phyloP scores from a whole-genome alignment of 2,797 vertebrate genomes.

The Loris lydekkerianus region DNA sequence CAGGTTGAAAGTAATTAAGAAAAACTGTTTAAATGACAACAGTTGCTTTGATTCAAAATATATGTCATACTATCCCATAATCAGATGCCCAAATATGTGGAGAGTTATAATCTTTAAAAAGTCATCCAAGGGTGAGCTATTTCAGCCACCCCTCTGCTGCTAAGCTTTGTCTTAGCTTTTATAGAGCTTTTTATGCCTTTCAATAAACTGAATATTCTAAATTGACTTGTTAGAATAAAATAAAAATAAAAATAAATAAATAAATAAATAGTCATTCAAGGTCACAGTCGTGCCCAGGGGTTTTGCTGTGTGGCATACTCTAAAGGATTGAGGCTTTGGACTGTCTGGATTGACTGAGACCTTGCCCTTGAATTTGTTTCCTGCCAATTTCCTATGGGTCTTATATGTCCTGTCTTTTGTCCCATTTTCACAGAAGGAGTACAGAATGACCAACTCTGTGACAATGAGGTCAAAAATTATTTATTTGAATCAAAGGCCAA shows the following conservation, averaged over 20 bases:
- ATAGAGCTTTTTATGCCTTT: too few species aligned
- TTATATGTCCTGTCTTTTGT: neutral
- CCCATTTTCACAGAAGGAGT: slow-evolving; percentile 19
- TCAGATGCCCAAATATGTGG: neutral
- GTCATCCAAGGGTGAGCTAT: neutral
- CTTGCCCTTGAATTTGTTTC: neutral
- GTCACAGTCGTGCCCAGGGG: neutral
- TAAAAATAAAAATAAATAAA: neutral
- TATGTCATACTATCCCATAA: neutral
- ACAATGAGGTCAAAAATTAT: neutral
- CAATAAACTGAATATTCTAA: too few species aligned
- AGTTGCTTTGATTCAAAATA: slow-evolving; percentile 31
- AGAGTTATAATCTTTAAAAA: neutral
- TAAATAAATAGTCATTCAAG: neutral
- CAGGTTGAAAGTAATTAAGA: slow-evolving; percentile 4
- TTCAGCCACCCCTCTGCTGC: too few species aligned
- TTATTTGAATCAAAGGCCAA: neutral
- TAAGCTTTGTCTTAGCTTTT: too few species aligned
- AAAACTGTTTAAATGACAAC: neutral
- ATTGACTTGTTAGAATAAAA: too few species aligned
- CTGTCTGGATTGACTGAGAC: neutral
- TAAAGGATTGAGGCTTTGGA: neutral
- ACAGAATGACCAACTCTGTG: neutral
- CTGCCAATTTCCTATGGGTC: neutral
- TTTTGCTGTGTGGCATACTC: neutral